Evolutionary conservation across 2,888 invertebrate species (phyloP), one percentile per base, ranked within the genome.

Genomic region (Megalurothrips usitatus): DNA sequence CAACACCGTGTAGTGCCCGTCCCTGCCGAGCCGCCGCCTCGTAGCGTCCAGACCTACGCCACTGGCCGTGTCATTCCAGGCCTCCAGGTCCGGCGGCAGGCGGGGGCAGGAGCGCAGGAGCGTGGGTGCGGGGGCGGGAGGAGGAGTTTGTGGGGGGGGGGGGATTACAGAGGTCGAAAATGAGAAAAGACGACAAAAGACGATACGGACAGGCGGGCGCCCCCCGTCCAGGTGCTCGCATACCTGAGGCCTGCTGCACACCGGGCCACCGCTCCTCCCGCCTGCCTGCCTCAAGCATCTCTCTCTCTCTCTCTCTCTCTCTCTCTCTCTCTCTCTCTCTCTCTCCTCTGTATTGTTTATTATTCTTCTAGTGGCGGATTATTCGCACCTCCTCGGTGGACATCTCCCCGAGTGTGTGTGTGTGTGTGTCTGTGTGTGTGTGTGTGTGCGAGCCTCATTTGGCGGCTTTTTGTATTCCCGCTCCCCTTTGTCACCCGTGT

Each of bases 301-400:
- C 58, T 19, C 58, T 17, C 68, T 26, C 68, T 9, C 68, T 52
- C 2, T 52, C 52, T 52, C 52, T 52, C 52, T 52, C 52, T 52
- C 6, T 52, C 6, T n/a, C n/a, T n/a, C n/a, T n/a, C n/a, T n/a
- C n/a, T n/a, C n/a, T n/a, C n/a, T n/a, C n/a, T n/a, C n/a, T n/a
- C 52, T 11, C 52, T 52, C 14, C 52, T 52, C 52, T 52, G 14
- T 75, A 75, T 75, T 75, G 68, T 75, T 75, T 75, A 75, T 75
- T 26, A 75, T 75, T 75, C 68, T 26, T 75, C 68, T 26, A 12
- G 68, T 58, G 68, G 68, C 23, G 68, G 68, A 26, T 26, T 26
- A 75, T 75, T 75, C 68, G 68, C 68, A 75, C 68, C 68, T 75
- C 26, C 58, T n/a, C 34, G 34, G n/a, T n/a, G n/a, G 58, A 58